phyloP scores from a whole-genome alignment of 2,888 invertebrate species.

The Sepioteuthis lessoniana region DNA sequence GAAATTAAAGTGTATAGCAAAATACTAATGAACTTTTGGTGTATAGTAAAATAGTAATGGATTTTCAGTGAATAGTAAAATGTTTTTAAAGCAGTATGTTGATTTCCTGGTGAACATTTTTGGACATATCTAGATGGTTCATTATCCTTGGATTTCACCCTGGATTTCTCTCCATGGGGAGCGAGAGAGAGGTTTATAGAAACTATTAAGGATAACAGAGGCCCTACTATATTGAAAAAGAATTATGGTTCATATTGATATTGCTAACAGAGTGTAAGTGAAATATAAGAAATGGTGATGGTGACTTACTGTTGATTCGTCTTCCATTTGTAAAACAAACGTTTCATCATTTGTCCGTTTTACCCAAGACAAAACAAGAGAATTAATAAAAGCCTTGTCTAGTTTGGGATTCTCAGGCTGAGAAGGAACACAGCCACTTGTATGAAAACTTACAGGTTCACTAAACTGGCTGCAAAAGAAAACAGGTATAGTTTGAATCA shows the following conservation, averaged over 20 bases:
- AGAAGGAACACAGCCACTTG: conserved; percentile 86
- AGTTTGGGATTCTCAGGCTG: conserved; percentile 86
- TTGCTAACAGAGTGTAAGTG: not conserved
- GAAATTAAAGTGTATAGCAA: too few species aligned
- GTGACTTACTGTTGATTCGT: conserved; percentile 77
- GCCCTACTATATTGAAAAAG: not conserved
- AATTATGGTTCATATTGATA: not conserved
- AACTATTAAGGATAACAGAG: too few species aligned
- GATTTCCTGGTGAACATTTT: too few species aligned
- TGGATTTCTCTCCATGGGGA: too few species aligned
- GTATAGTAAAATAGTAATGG: too few species aligned
- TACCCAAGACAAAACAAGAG: conserved; percentile 85
- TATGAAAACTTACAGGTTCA: conserved; percentile 77
- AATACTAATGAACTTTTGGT: too few species aligned
- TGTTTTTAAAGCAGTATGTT: too few species aligned
- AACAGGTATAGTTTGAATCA: not conserved
- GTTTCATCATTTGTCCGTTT: conserved; percentile 85
- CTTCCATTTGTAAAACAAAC: conserved; percentile 88
- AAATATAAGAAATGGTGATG: not conserved
- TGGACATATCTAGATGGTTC: too few species aligned
- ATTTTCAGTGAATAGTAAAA: too few species aligned
- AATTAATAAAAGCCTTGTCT: conserved; percentile 80
- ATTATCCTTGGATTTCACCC: too few species aligned
- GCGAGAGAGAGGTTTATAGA: too few species aligned
- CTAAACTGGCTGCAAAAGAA: conserved; percentile 72